Evolutionary conservation across 1,140 invertebrate species (phyloP).

Genomic region (Drosophila kohkoa): DNA sequence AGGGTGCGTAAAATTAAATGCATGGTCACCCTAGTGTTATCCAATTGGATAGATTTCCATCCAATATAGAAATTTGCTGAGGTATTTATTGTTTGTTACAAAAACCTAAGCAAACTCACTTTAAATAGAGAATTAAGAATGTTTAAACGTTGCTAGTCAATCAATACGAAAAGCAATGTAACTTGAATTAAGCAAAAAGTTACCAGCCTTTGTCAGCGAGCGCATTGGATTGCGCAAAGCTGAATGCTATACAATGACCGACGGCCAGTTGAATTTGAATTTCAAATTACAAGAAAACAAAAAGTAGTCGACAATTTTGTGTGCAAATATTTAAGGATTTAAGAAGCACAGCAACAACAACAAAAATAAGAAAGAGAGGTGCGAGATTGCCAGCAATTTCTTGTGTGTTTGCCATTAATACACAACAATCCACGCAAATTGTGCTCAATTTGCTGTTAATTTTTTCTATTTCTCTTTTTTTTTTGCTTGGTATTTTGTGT

Average conservation of each 20-base stretch:
- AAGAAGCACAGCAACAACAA: background rate
- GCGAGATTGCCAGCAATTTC: conserved; percentile 1
- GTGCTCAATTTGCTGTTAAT: conserved; percentile 9
- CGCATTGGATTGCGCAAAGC: background rate
- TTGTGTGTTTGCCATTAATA: conserved; percentile 3
- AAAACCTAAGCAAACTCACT: too few species aligned
- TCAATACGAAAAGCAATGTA: too few species aligned
- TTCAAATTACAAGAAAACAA: background rate
- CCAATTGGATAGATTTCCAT: too few species aligned
- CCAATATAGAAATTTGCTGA: too few species aligned
- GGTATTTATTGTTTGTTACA: too few species aligned
- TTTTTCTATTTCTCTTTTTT: background rate
- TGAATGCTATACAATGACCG: background rate
- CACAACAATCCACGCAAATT: conserved; percentile 16
- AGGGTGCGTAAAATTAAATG: too few species aligned
- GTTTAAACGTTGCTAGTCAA: too few species aligned
- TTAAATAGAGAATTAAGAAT: too few species aligned
- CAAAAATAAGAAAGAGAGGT: background rate
- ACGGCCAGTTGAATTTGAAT: conserved; percentile 12
- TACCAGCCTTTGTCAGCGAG: conserved; percentile 1
- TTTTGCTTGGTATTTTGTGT: conserved; percentile 17
- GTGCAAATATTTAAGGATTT: background rate
- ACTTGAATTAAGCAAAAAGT: background rate
- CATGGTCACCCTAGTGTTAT: too few species aligned
- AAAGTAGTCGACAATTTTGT: background rate